A percentile compares a stretch with the other conserved stretches of the same genome.
phyloP scores from a whole-genome alignment of 2,888 invertebrate species.

The Gandaritis pyraliata region DNA sequence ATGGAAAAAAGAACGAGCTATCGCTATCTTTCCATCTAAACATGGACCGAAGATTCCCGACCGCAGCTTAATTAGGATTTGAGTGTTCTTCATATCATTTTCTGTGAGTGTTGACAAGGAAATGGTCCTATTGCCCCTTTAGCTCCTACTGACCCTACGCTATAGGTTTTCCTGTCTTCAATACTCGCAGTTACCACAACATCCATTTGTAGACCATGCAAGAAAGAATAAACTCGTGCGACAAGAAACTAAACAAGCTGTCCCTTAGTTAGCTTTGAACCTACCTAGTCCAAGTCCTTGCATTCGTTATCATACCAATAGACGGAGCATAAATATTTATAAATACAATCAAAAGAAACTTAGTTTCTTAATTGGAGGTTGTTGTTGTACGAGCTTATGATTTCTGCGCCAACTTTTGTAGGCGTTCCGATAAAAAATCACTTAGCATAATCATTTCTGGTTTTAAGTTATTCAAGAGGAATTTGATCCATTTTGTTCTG shows the following conservation, averaged over 20 bases:
- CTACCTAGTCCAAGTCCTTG: conserved; percentile 39
- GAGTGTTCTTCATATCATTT: no score
- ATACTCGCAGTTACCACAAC: no score
- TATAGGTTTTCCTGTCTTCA: no score
- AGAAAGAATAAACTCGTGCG: no score
- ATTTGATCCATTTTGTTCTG: conserved; percentile 23
- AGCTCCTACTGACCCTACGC: no score
- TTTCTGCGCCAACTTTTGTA: conserved; percentile 25
- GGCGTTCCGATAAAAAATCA: conserved; percentile 22
- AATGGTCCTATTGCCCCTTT: no score
- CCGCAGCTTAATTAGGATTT: no score
- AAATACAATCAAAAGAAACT: conserved; percentile 45
- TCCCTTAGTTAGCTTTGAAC: background rate
- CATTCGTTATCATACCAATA: conserved; percentile 62
- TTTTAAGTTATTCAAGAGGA: conserved; percentile 23
- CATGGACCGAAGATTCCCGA: no score
- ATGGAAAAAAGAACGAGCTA: no score
- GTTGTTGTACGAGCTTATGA: conserved; percentile 36
- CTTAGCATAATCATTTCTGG: conserved; percentile 24
- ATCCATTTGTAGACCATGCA: no score
- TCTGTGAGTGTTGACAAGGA: no score
- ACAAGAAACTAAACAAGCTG: conserved; percentile 4
- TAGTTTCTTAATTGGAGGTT: conserved; percentile 43
- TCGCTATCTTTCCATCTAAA: no score
- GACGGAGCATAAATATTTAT: conserved; percentile 50